These are phyloP conservation scores for Drosophila sucinea DNA, from an alignment of 1,140 invertebrate species.

Conservation along the genomic window DNA sequence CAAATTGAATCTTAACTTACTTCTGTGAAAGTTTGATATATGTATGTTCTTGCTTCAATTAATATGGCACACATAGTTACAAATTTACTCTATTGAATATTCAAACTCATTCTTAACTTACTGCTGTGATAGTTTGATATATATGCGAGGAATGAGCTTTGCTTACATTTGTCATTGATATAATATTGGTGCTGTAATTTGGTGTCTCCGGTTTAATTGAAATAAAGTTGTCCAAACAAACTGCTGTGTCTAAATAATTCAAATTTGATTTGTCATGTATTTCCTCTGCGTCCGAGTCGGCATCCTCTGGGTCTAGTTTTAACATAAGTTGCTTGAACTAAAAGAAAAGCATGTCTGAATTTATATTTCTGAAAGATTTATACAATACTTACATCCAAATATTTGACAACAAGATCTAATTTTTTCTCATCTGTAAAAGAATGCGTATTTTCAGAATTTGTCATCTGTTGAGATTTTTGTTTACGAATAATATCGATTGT, in stretches of 20 bases:
- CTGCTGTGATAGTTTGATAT: too few species aligned
- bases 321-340: slow-evolving; percentile 95
- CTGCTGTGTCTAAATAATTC: slow-evolving; percentile 47
- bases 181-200: slow-evolving; percentile 30
- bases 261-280: slow-evolving; percentile 65
- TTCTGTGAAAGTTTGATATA: too few species aligned
- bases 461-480: slow-evolving; percentile 57
- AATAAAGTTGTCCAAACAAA: slow-evolving; percentile 31
- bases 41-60: too few species aligned
- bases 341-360: slow-evolving; percentile 29
- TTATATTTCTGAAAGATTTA: neutral
- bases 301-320: slow-evolving; percentile 93
- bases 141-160: slow-evolving; percentile 7
- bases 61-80: too few species aligned
- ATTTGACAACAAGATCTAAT: slow-evolving; percentile 92
- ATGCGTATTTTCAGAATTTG: slow-evolving; percentile 78
- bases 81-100: neutral
- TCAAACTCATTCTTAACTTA: neutral
- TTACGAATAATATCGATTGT: slow-evolving; percentile 91
- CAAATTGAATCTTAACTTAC: too few species aligned
- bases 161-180: slow-evolving; percentile 26
- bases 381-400: slow-evolving; percentile 89
- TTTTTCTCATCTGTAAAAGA: slow-evolving; percentile 88
- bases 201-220: slow-evolving; percentile 28
- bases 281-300: slow-evolving; percentile 88